Percentiles rank a stretch among this genome's conserved stretches.
phyloP scores from a whole-genome alignment of 2,888 invertebrate genomes.

The Eudasyphora cyanicolor region DNA sequence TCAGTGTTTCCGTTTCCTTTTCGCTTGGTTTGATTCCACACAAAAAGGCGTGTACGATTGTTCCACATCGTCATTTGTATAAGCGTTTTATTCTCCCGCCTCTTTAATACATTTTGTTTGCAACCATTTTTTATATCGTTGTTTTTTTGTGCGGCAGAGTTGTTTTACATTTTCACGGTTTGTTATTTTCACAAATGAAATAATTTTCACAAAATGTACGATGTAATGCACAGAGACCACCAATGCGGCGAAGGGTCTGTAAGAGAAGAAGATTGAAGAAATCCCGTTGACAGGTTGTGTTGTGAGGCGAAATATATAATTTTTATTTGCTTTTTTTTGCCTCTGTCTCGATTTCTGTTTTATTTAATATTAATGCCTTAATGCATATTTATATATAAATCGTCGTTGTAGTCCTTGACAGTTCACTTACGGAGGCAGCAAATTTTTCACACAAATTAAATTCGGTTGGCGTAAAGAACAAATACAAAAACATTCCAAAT shows the following conservation, averaged over 20 bases:
- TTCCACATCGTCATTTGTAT: background rate
- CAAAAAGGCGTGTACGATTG: too few species aligned
- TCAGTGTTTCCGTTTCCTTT: background rate
- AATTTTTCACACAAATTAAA: background rate
- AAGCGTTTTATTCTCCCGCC: background rate
- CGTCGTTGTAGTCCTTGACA: too few species aligned
- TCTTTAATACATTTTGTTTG: background rate
- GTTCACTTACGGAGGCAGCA: background rate
- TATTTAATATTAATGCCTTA: slow-evolving; percentile 22
- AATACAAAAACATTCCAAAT: background rate
- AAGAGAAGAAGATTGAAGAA: background rate
- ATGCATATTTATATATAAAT: slow-evolving; percentile 6
- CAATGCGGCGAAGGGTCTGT: too few species aligned
- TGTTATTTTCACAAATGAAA: slow-evolving; percentile 21
- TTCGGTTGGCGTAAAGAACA: background rate
- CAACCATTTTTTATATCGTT: background rate
- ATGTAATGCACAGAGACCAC: background rate
- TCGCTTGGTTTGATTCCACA: too few species aligned
- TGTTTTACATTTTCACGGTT: slow-evolving; percentile 8
- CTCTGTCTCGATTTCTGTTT: too few species aligned
- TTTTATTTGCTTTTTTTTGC: too few species aligned
- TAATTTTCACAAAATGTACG: background rate
- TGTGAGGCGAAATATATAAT: background rate
- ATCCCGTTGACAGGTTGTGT: background rate
- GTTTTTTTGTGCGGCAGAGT: background rate